Conservation (phyloP, 2,113 vertebrate species). For the Furnarius figulus region DNA sequence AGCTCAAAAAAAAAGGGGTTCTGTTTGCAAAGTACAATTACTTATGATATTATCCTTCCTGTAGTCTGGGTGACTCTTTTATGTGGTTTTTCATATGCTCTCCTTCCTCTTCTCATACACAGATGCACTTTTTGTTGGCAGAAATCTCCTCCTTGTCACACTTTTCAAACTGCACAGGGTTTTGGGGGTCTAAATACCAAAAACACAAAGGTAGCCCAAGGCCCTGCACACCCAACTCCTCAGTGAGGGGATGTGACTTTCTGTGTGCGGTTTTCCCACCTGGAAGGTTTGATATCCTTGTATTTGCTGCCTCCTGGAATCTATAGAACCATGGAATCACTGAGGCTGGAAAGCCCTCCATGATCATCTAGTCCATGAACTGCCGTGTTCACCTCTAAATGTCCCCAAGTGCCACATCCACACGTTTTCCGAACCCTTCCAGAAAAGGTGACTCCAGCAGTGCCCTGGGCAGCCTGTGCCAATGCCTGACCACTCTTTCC, state of each 20-base stretch:
- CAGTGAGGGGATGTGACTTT: neutral
- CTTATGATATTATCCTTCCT: neutral
- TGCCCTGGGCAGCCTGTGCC: neutral
- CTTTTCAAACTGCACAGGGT: neutral
- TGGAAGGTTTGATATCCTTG: neutral
- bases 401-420: neutral
- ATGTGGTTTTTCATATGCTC: neutral
- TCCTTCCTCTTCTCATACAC: neutral
- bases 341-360: neutral
- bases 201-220: neutral
- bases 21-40: neutral
- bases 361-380: neutral
- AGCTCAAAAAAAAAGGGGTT: neutral
- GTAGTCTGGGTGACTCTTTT: neutral
- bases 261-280: neutral
- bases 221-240: neutral
- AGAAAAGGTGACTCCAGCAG: neutral
- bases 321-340: neutral
- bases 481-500: neutral
- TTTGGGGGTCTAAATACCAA: neutral
- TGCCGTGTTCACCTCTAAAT: neutral
- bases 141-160: neutral
- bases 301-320: neutral
- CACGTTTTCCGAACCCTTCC: neutral
- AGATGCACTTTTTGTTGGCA: neutral